These are phyloP conservation scores for Napeogenes inachia DNA, from an alignment of 2,888 invertebrate species.

Conservation along the genomic window DNA sequence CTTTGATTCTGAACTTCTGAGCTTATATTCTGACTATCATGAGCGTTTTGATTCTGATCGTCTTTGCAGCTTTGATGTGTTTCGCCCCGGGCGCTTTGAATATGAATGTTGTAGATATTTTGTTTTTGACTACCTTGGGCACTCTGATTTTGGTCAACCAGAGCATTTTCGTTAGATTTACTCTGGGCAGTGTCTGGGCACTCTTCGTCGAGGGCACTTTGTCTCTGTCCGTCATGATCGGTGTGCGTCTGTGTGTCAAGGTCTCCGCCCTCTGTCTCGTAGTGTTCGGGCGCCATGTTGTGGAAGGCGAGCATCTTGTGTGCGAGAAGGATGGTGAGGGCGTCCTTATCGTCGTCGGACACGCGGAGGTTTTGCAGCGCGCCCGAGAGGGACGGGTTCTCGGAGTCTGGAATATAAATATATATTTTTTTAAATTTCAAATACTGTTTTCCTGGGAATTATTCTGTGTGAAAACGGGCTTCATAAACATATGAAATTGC, in stretches of 20 bases:
- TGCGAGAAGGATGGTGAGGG: constrained; percentile 44
- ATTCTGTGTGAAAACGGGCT: too few species aligned
- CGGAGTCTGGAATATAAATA: background rate
- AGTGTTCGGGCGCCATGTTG: constrained; percentile 44
- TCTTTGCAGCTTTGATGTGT: too few species aligned
- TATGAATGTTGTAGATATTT: background rate
- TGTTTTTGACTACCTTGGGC: too few species aligned
- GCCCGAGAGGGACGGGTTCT: constrained; percentile 21
- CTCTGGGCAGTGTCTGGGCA: background rate
- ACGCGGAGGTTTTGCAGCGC: constrained; percentile 27
- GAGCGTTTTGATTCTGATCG: too few species aligned
- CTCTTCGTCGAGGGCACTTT: background rate
- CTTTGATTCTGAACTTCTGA: background rate
- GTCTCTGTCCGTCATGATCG: background rate
- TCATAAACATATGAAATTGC: too few species aligned
- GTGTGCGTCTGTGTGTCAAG: background rate
- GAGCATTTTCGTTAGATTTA: too few species aligned
- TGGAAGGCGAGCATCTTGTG: constrained; percentile 63
- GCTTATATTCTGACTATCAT: too few species aligned
- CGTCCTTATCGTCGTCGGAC: constrained; percentile 24
- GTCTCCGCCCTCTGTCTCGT: constrained; percentile 1
- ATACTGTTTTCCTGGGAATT: too few species aligned
- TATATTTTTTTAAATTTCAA: too few species aligned
- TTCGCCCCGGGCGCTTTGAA: background rate
- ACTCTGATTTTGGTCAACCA: background rate